Evolutionary conservation across 2,797 vertebrate species (phyloP).

Genomic region (Spinus olivaceus): DNA sequence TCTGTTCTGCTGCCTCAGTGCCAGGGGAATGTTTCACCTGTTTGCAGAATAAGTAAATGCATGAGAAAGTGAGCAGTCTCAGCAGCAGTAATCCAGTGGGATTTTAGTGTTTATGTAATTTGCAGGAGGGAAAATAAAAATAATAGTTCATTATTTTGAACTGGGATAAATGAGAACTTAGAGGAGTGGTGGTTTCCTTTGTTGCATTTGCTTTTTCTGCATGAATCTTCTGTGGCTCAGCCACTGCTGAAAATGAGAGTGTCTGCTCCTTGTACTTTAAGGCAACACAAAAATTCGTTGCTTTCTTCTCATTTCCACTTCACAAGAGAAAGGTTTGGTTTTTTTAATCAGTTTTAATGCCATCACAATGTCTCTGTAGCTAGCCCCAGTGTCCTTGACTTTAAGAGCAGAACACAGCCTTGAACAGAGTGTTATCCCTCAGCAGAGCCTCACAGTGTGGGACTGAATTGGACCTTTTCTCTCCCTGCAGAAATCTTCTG

Average conservation of each 20-base stretch:
- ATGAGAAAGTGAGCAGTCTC: neutral
- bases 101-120: neutral
- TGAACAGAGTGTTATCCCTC: neutral
- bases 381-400: neutral
- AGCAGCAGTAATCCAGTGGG: neutral
- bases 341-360: neutral
- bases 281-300: neutral
- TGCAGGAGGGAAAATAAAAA: neutral
- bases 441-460: neutral
- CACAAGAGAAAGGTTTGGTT: rapidly evolving
- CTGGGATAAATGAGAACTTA: neutral
- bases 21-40: neutral
- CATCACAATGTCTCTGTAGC: neutral
- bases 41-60: neutral
- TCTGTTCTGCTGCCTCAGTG: neutral
- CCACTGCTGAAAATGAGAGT: neutral
- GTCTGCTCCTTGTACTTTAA: neutral
- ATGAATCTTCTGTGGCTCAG: neutral
- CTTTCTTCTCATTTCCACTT: neutral
- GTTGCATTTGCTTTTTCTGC: neutral
- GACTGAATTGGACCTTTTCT: neutral
- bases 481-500: neutral
- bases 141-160: neutral
- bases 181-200: neutral
- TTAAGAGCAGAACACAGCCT: neutral